A percentile compares a stretch with the other conserved stretches of the same genome.
These are phyloP conservation scores for Agrypnus murinus DNA, from an alignment of 2,888 invertebrate genomes.

Conservation along the genomic window DNA sequence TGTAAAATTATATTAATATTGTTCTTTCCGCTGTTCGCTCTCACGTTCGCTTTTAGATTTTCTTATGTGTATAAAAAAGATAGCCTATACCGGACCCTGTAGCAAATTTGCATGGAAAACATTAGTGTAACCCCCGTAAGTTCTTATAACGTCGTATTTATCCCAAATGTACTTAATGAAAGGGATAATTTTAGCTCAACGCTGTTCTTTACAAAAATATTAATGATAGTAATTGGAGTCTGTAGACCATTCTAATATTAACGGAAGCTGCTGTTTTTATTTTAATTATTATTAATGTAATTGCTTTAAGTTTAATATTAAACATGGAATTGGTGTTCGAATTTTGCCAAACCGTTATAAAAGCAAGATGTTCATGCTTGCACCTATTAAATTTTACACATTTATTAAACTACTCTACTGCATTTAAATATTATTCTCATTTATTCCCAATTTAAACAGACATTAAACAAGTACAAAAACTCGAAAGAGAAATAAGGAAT, in stretches of 20 bases:
- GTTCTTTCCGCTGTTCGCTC: conserved; percentile 53
- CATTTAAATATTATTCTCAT: neutral
- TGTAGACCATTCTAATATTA: conserved; percentile 49
- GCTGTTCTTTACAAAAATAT: conserved; percentile 59
- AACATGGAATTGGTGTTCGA: conserved; percentile 43
- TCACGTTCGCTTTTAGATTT: conserved; percentile 42
- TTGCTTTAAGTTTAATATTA: conserved; percentile 49
- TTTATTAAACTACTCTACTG: conserved; percentile 3
- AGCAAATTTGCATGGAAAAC: conserved; percentile 46
- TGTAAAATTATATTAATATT: conserved; percentile 57
- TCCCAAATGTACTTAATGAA: conserved; percentile 59
- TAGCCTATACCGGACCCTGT: conserved; percentile 35
- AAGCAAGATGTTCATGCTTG: conserved; percentile 24
- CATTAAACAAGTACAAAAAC: too few relatives aligned
- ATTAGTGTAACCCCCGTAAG: conserved; percentile 52
- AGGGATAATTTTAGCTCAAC: conserved; percentile 59
- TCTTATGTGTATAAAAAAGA: conserved; percentile 43
- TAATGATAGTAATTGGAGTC: conserved; percentile 55
- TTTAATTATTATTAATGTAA: conserved; percentile 50
- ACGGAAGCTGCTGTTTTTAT: conserved; percentile 48
- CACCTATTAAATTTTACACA: conserved; percentile 30
- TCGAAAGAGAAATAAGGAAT: too few relatives aligned
- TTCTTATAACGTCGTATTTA: conserved; percentile 60
- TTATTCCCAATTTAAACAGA: too few relatives aligned
- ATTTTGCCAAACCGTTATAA: conserved; percentile 26